Conservation (phyloP, 2,888 invertebrate genomes). For the Melanchra persicariae region DNA sequence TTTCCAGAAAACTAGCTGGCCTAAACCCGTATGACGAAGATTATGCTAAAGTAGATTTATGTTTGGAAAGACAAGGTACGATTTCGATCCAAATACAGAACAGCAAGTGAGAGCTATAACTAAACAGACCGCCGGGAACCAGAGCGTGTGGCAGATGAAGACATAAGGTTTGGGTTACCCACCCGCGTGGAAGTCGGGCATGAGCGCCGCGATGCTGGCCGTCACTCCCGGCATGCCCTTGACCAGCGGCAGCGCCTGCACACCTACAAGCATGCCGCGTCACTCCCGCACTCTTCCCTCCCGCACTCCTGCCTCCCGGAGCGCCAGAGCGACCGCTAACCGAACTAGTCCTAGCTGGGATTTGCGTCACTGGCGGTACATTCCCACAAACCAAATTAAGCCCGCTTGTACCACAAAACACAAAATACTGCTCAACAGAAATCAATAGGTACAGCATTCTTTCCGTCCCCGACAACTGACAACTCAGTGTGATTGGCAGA, state of each 20-base stretch:
- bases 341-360: constrained; percentile 3
- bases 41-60: too few relatives aligned
- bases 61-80: too few relatives aligned
- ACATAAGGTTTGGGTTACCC: constrained; percentile 79
- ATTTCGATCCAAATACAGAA: too few relatives aligned
- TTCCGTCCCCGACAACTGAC: too few relatives aligned
- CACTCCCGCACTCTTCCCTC: constrained; percentile 46
- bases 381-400: background rate
- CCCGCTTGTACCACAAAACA: background rate
- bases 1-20: too few relatives aligned
- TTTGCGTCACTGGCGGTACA: background rate
- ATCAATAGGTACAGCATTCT: too few relatives aligned
- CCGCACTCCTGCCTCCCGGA: background rate
- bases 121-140: constrained; percentile 29
- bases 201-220: constrained; percentile 91
- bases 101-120: too few relatives aligned
- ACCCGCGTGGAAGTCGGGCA: constrained; percentile 94
- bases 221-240: constrained; percentile 90
- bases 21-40: too few relatives aligned
- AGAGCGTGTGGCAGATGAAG: constrained; percentile 89
- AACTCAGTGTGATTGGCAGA: too few relatives aligned
- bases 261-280: constrained; percentile 78
- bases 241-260: constrained; percentile 79
- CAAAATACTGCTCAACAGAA: too few relatives aligned
- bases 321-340: constrained; percentile 20